Evolutionary conservation across 92 coral and sea anemone genomes (phyloP).

Genomic region (Zoanthus sociatus): DNA sequence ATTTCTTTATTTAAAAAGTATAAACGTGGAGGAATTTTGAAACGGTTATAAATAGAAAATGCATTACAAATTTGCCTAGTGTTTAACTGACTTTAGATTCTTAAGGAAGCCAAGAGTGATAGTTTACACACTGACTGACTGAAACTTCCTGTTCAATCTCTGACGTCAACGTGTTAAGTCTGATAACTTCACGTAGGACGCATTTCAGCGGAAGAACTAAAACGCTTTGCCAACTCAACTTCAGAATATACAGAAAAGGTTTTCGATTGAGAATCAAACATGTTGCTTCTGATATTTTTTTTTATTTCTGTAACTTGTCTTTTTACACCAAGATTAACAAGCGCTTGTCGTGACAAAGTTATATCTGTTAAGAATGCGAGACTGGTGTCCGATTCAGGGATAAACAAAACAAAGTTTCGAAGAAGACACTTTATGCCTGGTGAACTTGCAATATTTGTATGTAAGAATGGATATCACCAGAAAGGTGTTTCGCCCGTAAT

Average conservation of each 20-base stretch:
- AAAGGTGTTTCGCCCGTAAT: conserved; percentile 8
- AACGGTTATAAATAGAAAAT: background rate
- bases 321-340: background rate
- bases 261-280: background rate
- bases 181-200: conserved; percentile 7
- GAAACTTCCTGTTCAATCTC: conserved; percentile 2
- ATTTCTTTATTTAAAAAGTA: background rate
- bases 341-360: background rate
- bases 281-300: background rate
- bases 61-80: background rate
- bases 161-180: conserved; percentile 22
- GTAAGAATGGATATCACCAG: conserved; percentile 13
- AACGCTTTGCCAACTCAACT: too few relatives aligned
- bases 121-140: background rate
- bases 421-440: conserved; percentile 1
- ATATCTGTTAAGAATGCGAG: conserved; percentile 15
- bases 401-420: background rate
- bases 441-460: conserved; percentile 11
- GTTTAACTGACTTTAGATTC: background rate
- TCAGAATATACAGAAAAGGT: background rate
- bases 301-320: background rate
- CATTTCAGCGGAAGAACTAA: background rate
- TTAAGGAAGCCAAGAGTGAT: background rate
- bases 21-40: conserved; percentile 17
- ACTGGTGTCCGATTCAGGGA: background rate